Evolutionary conservation across 2,113 vertebrate species (phyloP).

Genomic region (Rattus norvegicus): GRCr8 NC_086031.1:7003501-7004000

Average conservation of each 20-base stretch:
- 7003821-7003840: neutral
- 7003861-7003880: neutral
- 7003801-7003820: neutral
- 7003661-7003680: neutral
- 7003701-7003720: neutral
- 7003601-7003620: neutral
- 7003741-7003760: neutral
- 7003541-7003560: neutral
- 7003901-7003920: neutral
- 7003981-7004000: neutral
- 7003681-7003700: neutral
- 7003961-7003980: neutral
- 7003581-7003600: neutral
- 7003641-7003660: neutral
- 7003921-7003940: neutral
- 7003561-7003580: neutral
- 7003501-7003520: neutral
- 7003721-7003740: neutral
- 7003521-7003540: neutral
- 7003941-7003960: neutral
- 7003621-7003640: neutral
- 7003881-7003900: neutral
- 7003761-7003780: fast-evolving
- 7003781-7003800: too few species aligned
- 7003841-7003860: neutral